A percentile compares a stretch with the other conserved stretches of the same genome.
phyloP scores from a whole-genome alignment of 1,140 invertebrate species.

The Streblospio benedicti region DNA sequence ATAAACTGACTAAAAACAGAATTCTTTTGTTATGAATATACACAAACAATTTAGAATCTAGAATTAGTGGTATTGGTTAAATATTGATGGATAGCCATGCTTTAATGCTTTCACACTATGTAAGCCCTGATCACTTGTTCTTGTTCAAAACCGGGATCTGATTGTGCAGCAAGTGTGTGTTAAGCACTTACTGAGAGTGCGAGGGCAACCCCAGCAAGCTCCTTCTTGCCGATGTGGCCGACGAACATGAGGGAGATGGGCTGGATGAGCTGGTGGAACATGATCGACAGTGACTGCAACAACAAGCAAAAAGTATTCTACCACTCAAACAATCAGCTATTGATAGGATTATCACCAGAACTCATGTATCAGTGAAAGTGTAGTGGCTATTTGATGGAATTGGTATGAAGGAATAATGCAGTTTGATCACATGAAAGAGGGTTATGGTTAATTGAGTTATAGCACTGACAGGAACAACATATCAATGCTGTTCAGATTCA shows the following conservation, averaged over 20 bases:
- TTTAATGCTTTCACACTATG: too few species aligned
- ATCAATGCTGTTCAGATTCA: too few species aligned
- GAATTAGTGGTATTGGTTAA: too few species aligned
- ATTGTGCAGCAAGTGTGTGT: too few species aligned
- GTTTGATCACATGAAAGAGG: not conserved
- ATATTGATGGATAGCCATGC: too few species aligned
- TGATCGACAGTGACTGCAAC: slow-evolving; percentile 16
- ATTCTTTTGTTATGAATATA: too few species aligned
- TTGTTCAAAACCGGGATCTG: too few species aligned
- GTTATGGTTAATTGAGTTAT: not conserved
- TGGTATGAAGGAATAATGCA: not conserved
- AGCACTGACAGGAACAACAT: too few species aligned
- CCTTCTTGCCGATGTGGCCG: slow-evolving; percentile 18
- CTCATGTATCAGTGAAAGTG: not conserved
- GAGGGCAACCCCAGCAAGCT: slow-evolving; percentile 17
- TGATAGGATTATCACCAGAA: not conserved
- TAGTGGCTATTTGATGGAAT: not conserved
- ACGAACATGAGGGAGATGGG: slow-evolving; percentile 19
- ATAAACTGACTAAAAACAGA: too few species aligned
- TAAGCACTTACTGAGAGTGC: slow-evolving; percentile 16
- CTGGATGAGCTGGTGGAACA: slow-evolving; percentile 18
- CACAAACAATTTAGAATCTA: too few species aligned
- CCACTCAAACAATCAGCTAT: not conserved
- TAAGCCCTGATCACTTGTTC: too few species aligned
- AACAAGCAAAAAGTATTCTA: not conserved